Base-by-base conservation (phyloP, 2,113 vertebrate species). In the Erinaceus europaeus region DNA sequence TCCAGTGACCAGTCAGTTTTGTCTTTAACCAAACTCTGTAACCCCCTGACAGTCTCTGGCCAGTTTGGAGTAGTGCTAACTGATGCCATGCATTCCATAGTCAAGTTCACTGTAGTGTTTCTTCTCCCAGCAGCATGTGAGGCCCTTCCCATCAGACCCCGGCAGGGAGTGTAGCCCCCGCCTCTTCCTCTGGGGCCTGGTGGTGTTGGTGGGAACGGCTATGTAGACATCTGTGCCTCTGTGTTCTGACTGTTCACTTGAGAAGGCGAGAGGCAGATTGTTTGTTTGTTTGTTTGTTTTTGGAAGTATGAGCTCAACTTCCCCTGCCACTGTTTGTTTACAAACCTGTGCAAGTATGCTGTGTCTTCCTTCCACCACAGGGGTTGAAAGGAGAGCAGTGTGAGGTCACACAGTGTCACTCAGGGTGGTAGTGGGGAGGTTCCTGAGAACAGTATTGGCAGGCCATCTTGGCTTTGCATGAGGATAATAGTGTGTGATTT, bases 1-100 rank as follows among this genome's bases (percentile, higher is more conserved):
- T 89, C 77, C 87, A 55, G 52, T 77, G 84, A 64, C 52, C 73
- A 10, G n/a, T 76, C 32, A 61, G 36, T 81, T 86, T 46, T 94
- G n/a, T 57, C 86, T 81, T 72, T 93, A 92, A 90, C 38, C 73
- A 32, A 80, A 83, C n/a, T 55, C 79, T 50, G 36, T 46, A 32
- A 53, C 42, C 6, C 61, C 80, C 89, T 69, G 92, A 86, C 65
- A 72, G 40, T 80, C 32, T 11, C 32, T 48, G 42, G 20, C 83
- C 17, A 65, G 36, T 71, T 12, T 2, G 3, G 21, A 12, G 38
- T n/a, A 57, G 27, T 38, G 38, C 52, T 0, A 55, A 69, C 53
- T 11, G 32, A 68, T 53, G 46, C 50, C 61, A 32, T 32, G 4
- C 42, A 82, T 42, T 44, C 9, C 3, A 46, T 14, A 78, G 38